Evolutionary conservation across 2,797 vertebrate genomes (phyloP), one percentile per base, ranked within the genome.

Genomic region (Alca torda): DNA sequence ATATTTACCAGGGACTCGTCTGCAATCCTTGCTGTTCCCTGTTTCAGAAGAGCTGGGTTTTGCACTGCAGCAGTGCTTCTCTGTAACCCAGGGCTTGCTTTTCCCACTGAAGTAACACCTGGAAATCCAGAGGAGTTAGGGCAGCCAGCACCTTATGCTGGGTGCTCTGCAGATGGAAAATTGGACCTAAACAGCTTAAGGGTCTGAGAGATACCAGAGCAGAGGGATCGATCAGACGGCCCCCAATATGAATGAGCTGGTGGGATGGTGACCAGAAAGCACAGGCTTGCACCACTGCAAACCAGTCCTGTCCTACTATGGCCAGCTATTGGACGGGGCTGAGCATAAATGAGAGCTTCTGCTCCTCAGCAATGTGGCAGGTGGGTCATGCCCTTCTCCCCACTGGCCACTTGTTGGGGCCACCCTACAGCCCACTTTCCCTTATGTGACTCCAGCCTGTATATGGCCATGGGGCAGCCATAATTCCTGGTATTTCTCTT

Each of bases 221-320:
- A 82, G 76, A 7, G 4, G 67, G 67, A 9, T 30, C 0, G 1
- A 13, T 63, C 37, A 53, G 64, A 19, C 0, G 2, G 43, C 6
- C 30, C 35, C 18, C 1, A 0, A 13, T 54, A 46, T 4, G 51
- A 54, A 14, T 8, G 17, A 46, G 20, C 51, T 84, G 84, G 14
- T 80, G 65, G 43, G 56, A 21, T 41, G 51, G 45, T 33, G 67
- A 3, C 54, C 46, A 64, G 33, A 41, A 67, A 84, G 18, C 33
- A 74, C 5, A 25, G 25, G 11, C 23, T 45, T 53, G 23, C 17
- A 61, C 33, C 68, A 26, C 6, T 86, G 56, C 64, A 90, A 59
- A 86, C 69, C 73, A 50, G 60, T 43, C 11, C 25, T 80, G 60
- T 43, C 11, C 25, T 80, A 73, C 30, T 45, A 23, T 26, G 15